Evolutionary conservation across 1,140 invertebrate genomes (phyloP), one percentile per base, ranked within the genome.

Genomic region (Brachionus angularis): DNA sequence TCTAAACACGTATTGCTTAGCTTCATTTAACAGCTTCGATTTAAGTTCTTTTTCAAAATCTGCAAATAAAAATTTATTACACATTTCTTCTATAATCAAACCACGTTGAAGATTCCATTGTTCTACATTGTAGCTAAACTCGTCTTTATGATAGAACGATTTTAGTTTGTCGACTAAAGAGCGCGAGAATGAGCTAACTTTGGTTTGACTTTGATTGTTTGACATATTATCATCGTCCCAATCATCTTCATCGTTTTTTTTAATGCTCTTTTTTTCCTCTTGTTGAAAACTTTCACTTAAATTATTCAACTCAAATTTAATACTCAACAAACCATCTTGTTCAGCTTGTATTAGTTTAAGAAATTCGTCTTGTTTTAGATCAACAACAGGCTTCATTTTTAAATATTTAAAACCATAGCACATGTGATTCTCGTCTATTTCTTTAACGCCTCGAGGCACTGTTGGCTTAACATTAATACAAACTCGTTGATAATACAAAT

Each of bases 121-220:
- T 77, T 96, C 89, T 0, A 96, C 94, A 74, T 89, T 88, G 75
- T 92, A 91, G 75, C 90, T 93, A 79, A 95, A 98, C 79, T 97
- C 96, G 83, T 98, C 96, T 49, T 67, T 67, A 47, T 67, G 62
- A 67, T 47, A 67, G 18, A 67, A 84, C 89, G 77, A 27, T 27
- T 67, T 67, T 10, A 67, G 18, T 25, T 67, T 67, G 18, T 50
- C 47, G 80, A 74, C 46, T 75, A 74, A 33, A 31, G 71, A 25
- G 8, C 31, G 14, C 25, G 44, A 8, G 0, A 27, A 12, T 34
- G 31, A n/a, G 25, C 69, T 46, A 10, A 31, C 39, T 33, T 10
- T 29, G 14, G n/a, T n/a, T n/a, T n/a, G n/a, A n/a, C n/a, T n/a
- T n/a, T n/a, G n/a, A n/a, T n/a, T 53, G 46, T 16, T 42, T 10